Percentiles rank a stretch among this genome's conserved stretches.
These are phyloP conservation scores for Aphrophora alni DNA, from an alignment of 2,888 invertebrate species.

Conservation along the genomic window DNA sequence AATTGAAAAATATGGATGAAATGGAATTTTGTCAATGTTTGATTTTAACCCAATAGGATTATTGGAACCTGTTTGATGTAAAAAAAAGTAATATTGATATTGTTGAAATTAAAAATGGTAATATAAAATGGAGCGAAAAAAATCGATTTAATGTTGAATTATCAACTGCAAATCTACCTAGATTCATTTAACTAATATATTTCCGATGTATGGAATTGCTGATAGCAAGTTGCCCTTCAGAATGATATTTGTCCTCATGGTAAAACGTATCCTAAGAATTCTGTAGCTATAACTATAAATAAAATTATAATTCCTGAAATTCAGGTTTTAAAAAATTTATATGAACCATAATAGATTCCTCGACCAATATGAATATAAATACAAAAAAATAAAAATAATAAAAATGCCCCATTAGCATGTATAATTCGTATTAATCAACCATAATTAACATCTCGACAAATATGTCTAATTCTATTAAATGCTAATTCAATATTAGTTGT, in stretches of 20 bases:
- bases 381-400: background rate
- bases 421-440: constrained; percentile 66
- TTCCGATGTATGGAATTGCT: background rate
- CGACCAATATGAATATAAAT: background rate
- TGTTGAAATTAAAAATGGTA: background rate
- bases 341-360: background rate
- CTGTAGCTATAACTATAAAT: constrained; percentile 72
- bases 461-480: constrained; percentile 71
- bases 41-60: background rate
- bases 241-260: constrained; percentile 85
- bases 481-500: constrained; percentile 67
- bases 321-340: constrained; percentile 61
- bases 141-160: background rate
- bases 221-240: constrained; percentile 69
- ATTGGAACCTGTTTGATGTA: background rate
- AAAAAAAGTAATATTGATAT: background rate
- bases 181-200: background rate
- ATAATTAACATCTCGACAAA: constrained; percentile 73
- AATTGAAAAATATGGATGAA: constrained; percentile 62
- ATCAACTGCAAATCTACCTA: background rate
- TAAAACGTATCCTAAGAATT: constrained; percentile 79
- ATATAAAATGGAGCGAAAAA: background rate
- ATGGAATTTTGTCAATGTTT: no score
- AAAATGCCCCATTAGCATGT: background rate
- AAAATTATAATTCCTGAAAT: constrained; percentile 68